Base-by-base conservation (phyloP, 2,113 vertebrate genomes). In the Toxostoma redivivum region DNA sequence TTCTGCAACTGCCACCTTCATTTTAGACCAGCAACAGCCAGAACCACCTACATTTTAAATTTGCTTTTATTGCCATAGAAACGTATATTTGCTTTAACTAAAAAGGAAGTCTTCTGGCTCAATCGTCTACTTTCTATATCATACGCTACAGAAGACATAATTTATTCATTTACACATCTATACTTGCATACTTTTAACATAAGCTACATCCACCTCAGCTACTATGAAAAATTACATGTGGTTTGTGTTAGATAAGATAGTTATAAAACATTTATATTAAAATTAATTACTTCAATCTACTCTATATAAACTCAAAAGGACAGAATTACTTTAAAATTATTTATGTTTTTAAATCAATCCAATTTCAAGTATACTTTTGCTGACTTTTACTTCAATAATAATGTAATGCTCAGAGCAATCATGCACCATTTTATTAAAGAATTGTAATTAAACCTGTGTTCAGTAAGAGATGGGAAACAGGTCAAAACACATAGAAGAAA, bases 11-110 rank as follows among this genome's bases (percentile, higher is more conserved):
- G 78, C 19, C 84, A 92, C 73, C 66, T 94, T 92, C 87, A 94
- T 95, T 95, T 94, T 79, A 90, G 87, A 66, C 73, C 81, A 95
- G 84, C 73, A 95, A 94, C 78, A 95, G 77, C 64, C 77, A 96
- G 96, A 97, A 95, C 94, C 89, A 92, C 95, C 95, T 92, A 97
- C 95, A 90, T 90, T 92, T 96, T 47, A 91, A 82, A 92, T 91
- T 61, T 92, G 81, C 81, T 76, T 94, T 82, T 90, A 97, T 95
- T 92, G 71, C 95, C 94, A 97, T 95, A 92, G 95, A 95, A 97
- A 96, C 84, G 2, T 91, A 81, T 87, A 82, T 88, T 95, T 95
- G 73, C 91, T 82, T 94, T 80, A 91, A 85, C 91, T 37, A 89
- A 95, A 92, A 95, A 89, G 78, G 89, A 86, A 82, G 30, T 58